Base-by-base conservation (phyloP, 2,888 invertebrate species). In the Melipona beecheii region DNA sequence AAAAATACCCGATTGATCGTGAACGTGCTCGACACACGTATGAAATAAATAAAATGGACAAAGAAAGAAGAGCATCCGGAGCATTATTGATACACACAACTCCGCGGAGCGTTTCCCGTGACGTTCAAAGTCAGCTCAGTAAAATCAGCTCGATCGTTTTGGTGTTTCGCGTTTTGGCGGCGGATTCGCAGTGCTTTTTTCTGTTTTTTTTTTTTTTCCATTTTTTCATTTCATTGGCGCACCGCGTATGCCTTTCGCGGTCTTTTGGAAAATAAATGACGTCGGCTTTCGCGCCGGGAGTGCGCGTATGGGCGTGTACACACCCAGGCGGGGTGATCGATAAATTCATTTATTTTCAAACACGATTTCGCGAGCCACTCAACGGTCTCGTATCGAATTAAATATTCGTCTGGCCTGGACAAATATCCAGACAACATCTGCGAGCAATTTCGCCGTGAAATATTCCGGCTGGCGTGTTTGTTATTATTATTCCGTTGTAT, bases 371-470 rank as follows among this genome's bases (percentile, higher is more conserved):
- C 77, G 80, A 70, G 66, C 69, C 86, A 73, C 78, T 83, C 83
- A 24, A 75, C 83, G 73, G 62, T 84, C 84, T 89, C 88, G 85
- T 85, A 85, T 89, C 88, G 86, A 88, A 89, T 90, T 88, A 90
- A 87, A 88, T 84, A 79, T 86, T 88, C 88, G 87, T 86, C 84
- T 64, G 83, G 81, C 72, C 77, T 77, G 81, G 66, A 83, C 81
- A 69, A 86, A 87, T 84, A 83, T 86, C 85, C 82, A 68, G 68
- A 84, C 85, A 85, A 87, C 90, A 90, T 86, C 86, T 89, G 90
- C 81, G 75, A 81, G 81, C 83, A 76, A 84, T 88, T 84, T 83
- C 72, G 70, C 74, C 75, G 78, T 64, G 78, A 86, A 86, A 85
- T 83, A 78, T 70, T 69, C 36, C n/a, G 24, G 15, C n/a, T 27